These are phyloP conservation scores for Elgaria multicarinata DNA, from an alignment of 2,113 vertebrate genomes.

Conservation along the genomic window DNA sequence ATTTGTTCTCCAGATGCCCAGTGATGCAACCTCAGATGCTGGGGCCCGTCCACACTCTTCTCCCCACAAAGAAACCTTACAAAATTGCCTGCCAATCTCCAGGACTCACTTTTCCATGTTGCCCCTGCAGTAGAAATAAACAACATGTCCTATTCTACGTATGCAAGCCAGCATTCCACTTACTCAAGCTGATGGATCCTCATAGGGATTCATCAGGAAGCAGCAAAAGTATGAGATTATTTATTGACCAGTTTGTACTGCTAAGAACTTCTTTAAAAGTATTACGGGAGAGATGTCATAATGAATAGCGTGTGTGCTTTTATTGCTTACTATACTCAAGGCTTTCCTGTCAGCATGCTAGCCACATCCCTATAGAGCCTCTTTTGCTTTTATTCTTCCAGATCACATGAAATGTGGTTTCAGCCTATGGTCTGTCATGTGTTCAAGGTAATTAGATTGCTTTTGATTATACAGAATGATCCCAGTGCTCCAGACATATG, in stretches of 20 bases:
- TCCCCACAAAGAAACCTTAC: no score
- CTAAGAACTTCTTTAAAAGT: neutral
- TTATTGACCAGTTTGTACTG: neutral
- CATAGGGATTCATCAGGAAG: neutral
- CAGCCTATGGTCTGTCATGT: slow-evolving; percentile 42
- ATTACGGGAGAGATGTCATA: neutral
- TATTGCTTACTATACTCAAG: slow-evolving; percentile 29
- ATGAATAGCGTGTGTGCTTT: slow-evolving; percentile 38
- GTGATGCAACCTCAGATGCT: neutral
- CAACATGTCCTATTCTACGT: neutral
- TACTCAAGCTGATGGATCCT: neutral
- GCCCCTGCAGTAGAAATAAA: neutral
- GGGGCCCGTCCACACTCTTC: no score
- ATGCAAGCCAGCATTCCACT: neutral
- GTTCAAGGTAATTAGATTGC: slow-evolving; percentile 29
- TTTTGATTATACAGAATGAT: slow-evolving; percentile 44
- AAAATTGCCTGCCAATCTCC: neutral
- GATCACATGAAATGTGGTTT: slow-evolving; percentile 45
- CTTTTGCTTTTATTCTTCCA: slow-evolving; percentile 34
- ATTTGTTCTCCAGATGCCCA: no score
- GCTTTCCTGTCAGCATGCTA: slow-evolving; percentile 28
- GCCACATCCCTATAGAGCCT: slow-evolving; percentile 27
- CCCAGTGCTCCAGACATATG: neutral
- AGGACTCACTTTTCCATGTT: neutral
- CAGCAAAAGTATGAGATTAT: neutral